These are phyloP conservation scores for Tragelaphus scriptus DNA, from an alignment of 2,113 vertebrate genomes.

Conservation along the genomic window DNA sequence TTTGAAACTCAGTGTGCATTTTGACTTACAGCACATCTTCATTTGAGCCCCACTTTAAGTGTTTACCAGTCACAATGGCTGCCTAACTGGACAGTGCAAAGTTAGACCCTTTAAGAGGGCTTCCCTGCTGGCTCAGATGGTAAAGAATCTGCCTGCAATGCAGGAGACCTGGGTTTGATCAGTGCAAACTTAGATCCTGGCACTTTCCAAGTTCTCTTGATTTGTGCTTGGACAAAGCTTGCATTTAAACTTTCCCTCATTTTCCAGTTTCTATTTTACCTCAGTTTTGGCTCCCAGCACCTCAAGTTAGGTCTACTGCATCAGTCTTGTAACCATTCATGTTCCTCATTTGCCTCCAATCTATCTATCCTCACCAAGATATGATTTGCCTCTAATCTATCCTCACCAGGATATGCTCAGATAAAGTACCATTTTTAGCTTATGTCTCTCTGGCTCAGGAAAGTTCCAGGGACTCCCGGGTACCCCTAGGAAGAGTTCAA, in stretches of 20 bases:
- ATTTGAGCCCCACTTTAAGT: background rate
- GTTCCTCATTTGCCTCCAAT: background rate
- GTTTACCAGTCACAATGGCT: accelerated
- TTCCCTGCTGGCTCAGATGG: background rate
- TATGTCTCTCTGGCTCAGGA: background rate
- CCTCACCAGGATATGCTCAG: background rate
- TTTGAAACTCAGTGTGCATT: background rate
- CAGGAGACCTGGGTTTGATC: background rate
- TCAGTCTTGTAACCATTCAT: background rate
- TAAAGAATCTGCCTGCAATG: background rate
- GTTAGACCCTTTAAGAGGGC: background rate
- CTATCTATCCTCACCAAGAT: too few relatives aligned
- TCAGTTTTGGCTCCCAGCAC: background rate
- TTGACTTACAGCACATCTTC: background rate
- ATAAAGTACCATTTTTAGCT: background rate
- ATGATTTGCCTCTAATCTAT: background rate
- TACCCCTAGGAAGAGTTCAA: background rate
- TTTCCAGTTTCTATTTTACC: background rate
- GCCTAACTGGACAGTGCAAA: background rate
- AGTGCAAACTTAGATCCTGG: background rate
- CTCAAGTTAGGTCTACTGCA: background rate
- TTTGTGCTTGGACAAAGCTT: background rate
- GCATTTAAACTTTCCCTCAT: background rate
- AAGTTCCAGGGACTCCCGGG: background rate
- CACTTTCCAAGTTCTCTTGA: background rate